Evolutionary conservation across 2,797 vertebrate species (phyloP), one percentile per base, ranked within the genome.

Genomic region (Lagothrix lagotricha): DNA sequence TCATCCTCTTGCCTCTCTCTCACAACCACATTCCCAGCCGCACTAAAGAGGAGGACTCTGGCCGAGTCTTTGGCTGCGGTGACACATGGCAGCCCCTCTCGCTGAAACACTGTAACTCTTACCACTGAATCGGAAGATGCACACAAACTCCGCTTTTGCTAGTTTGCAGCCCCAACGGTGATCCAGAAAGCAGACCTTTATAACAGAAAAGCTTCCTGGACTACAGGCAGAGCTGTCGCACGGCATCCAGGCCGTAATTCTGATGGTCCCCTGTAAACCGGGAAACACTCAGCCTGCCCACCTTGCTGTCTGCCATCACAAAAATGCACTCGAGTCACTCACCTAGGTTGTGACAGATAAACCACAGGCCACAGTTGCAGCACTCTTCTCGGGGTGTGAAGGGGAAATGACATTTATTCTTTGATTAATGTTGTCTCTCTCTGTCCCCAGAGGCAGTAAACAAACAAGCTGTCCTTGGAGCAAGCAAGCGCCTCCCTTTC

Each of bases 401-500:
- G 39, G 54, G 67, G 81, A 86, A 88, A 72, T 30, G 44, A 70
- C 96, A 75, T 67, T 77, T 57, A 39, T 73, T 88, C 85, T 76
- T 28, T 39, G 39, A 67, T 94, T 85, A 52, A 14, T 7, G 76
- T 13, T 57, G 39, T 81, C 73, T 67, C 79, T 88, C 54, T 52
- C 48, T 15, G 61, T 93, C 57, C 85, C 96, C 75, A 39, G 90
- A 94, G 88, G 36, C 7, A 1, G 90, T 94, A 82, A 97, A 96
- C 92, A 96, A 95, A 95, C 80, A 93, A 82, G 83, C 6, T 94
- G 91, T 94, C 93, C 88, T 96, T 89, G 93, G 86, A 93, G 61
- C 54, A 22, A 41, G 8, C 4, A 28, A 46, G 6, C 2, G 2
- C 67, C 54, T 92, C 46, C 57, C 39, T 67, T 14, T 57, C 39